These are phyloP conservation scores for Amphilophus citrinellus DNA, from an alignment of 2,113 vertebrate species.

Conservation along the genomic window DNA sequence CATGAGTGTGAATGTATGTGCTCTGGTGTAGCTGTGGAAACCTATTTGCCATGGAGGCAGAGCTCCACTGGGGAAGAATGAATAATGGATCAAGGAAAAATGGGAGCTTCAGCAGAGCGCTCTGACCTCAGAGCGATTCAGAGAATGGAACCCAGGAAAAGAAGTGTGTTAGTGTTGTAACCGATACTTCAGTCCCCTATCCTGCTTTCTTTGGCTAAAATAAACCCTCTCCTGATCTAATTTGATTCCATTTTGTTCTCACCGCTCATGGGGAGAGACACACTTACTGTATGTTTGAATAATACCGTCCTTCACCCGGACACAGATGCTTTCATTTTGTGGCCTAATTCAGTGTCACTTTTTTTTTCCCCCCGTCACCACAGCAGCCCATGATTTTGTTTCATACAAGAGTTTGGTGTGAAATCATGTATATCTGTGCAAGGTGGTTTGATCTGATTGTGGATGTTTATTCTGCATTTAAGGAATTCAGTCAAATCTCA, in stretches of 20 bases:
- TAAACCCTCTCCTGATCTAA: conserved; percentile 69
- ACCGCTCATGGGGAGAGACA: conserved; percentile 67
- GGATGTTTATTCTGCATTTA: neutral
- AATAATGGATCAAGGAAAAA: conserved; percentile 82
- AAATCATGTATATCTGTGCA: conserved; percentile 1
- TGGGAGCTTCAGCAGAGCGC: conserved; percentile 66
- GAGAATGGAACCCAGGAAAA: conserved; percentile 55
- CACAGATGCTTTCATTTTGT: conserved; percentile 41
- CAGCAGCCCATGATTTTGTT: conserved; percentile 33
- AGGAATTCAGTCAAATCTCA: conserved; percentile 33
- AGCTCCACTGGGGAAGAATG: conserved; percentile 72
- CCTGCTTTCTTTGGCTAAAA: conserved; percentile 70
- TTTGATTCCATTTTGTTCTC: conserved; percentile 62
- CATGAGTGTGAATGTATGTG: conserved; percentile 13
- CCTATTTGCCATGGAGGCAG: conserved; percentile 71
- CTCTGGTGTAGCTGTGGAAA: conserved; percentile 65
- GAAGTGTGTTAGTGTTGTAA: conserved; percentile 61
- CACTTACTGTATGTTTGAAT: conserved; percentile 63
- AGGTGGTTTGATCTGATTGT: neutral
- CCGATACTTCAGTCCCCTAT: conserved; percentile 59
- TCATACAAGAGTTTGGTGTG: neutral
- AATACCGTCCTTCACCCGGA: conserved; percentile 49
- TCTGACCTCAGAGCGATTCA: conserved; percentile 69
- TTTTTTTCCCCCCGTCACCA: conserved; percentile 3
- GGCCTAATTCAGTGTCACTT: conserved; percentile 50